Conservation (phyloP, 2,888 invertebrate genomes). For the Trileptium ribeirensis region DNA sequence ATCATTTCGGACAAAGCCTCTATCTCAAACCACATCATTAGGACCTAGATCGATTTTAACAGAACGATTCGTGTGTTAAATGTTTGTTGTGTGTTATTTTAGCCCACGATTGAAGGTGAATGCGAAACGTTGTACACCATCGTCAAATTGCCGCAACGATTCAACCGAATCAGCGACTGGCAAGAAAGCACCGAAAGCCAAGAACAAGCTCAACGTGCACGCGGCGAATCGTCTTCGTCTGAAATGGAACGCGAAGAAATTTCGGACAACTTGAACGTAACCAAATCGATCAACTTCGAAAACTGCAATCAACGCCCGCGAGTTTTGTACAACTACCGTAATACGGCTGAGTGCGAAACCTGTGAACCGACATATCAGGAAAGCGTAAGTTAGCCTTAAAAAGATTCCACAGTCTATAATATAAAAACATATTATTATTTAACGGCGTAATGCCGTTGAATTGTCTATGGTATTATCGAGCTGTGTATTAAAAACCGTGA, state of each 20-base stretch:
- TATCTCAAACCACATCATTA: too few species aligned
- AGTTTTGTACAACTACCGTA: conserved; percentile 34
- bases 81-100: too few species aligned
- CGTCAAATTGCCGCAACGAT: not conserved
- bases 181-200: not conserved
- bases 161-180: not conserved
- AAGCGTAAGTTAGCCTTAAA: conserved; percentile 11
- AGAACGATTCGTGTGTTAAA: too few species aligned
- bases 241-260: not conserved
- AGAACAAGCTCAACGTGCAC: conserved; percentile 36
- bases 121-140: conserved; percentile 35
- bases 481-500: too few species aligned
- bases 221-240: not conserved
- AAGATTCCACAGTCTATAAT: too few species aligned
- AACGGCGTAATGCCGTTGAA: too few species aligned
- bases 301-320: conserved; percentile 49
- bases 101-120: conserved; percentile 41
- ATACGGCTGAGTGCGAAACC: conserved; percentile 24
- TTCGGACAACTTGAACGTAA: conserved; percentile 44
- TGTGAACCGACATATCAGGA: conserved; percentile 21
- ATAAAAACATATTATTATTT: too few species aligned
- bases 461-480: too few species aligned
- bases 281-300: conserved; percentile 54
- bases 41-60: too few species aligned
- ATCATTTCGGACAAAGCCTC: too few species aligned